These are phyloP conservation scores for Strigamia maritima DNA, from an alignment of 2,888 invertebrate species.

Conservation along the genomic window DNA sequence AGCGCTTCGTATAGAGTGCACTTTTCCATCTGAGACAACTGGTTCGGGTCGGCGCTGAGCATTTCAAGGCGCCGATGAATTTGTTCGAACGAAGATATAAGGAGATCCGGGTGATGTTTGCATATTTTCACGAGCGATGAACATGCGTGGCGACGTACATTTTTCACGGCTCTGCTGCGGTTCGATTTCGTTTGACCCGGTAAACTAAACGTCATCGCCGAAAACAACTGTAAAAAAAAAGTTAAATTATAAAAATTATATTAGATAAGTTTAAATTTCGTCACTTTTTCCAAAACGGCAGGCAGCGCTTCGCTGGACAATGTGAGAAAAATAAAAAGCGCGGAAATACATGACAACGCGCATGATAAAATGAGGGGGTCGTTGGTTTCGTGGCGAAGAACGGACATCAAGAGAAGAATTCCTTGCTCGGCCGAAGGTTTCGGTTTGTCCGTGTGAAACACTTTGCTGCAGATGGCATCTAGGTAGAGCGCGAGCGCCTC, in stretches of 20 bases:
- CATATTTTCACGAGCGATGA: slow-evolving; percentile 85
- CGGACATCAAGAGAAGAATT: slow-evolving; percentile 71
- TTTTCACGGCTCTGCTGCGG: slow-evolving; percentile 72
- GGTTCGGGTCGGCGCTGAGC: slow-evolving; percentile 64
- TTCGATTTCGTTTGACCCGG: slow-evolving; percentile 65
- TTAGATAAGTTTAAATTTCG: too few species aligned
- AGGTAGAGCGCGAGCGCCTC: slow-evolving; percentile 55
- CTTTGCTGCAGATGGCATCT: slow-evolving; percentile 77
- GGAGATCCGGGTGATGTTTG: slow-evolving; percentile 76
- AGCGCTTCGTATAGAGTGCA: slow-evolving; percentile 75
- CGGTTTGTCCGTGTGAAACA: slow-evolving; percentile 60
- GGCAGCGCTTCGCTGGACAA: slow-evolving; percentile 76
- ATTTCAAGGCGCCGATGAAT: slow-evolving; percentile 72
- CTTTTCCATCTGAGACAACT: slow-evolving; percentile 75
- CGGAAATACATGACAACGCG: slow-evolving; percentile 84
- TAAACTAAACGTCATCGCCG: slow-evolving; percentile 70
- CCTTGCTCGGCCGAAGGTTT: slow-evolving; percentile 70
- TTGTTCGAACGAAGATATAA: slow-evolving; percentile 81
- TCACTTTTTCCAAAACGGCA: slow-evolving; percentile 76
- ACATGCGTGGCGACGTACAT: slow-evolving; percentile 82
- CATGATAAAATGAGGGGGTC: slow-evolving; percentile 79
- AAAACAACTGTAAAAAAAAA: slow-evolving; percentile 63
- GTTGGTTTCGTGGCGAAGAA: slow-evolving; percentile 69
- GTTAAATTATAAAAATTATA: slow-evolving; percentile 42
- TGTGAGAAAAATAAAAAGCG: slow-evolving; percentile 83